Percentiles rank a stretch among this genome's conserved stretches.
Evolutionary conservation across 2,888 invertebrate genomes (phyloP).

Genomic region (Euplagia quadripunctaria): DNA sequence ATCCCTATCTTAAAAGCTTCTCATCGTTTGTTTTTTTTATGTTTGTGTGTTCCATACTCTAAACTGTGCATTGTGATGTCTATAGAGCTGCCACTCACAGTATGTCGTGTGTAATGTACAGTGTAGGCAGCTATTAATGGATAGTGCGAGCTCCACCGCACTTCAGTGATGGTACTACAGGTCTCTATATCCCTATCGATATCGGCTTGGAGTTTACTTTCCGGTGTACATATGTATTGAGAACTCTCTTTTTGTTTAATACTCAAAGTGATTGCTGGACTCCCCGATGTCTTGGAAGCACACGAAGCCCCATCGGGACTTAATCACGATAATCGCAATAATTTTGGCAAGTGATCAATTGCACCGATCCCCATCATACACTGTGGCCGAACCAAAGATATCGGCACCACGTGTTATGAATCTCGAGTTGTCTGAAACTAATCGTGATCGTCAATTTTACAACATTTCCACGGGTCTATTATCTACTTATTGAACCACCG

Average conservation of each 20-base stretch:
- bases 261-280: background rate
- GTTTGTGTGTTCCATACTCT: conserved; percentile 26
- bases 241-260: background rate
- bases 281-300: no score
- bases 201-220: conserved; percentile 1
- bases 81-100: conserved; percentile 29
- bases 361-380: no score
- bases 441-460: background rate
- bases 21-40: conserved; percentile 44
- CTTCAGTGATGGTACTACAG: background rate
- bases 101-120: conserved; percentile 3
- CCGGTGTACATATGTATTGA: background rate
- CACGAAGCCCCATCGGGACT: no score
- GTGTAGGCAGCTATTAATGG: conserved; percentile 23
- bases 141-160: conserved; percentile 5
- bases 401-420: background rate
- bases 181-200: conserved; percentile 4
- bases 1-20: conserved; percentile 65
- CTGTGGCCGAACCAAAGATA: no score
- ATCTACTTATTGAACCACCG: background rate
- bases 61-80: conserved; percentile 38
- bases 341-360: no score
- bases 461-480: background rate
- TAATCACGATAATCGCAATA: no score
- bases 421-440: background rate